A percentile compares a stretch with the other conserved stretches of the same genome.
Conservation (phyloP, 2,113 vertebrate species). For the Mus musculus region DNA sequence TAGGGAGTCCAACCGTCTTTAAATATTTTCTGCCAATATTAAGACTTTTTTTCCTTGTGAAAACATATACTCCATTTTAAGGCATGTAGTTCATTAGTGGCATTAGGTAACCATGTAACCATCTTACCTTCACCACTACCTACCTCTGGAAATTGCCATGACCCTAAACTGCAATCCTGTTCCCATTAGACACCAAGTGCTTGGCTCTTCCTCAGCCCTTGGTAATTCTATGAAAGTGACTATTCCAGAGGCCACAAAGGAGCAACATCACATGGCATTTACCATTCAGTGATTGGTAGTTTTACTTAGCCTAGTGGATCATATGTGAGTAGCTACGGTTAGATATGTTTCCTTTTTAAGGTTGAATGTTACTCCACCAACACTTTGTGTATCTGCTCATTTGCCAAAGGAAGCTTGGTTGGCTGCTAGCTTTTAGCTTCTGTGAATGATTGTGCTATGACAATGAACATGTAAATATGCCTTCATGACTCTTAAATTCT, state of each 20-base stretch:
- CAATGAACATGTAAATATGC: neutral
- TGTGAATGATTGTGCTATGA: neutral
- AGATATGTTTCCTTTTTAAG: neutral
- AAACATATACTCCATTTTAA: neutral
- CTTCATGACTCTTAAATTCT: neutral
- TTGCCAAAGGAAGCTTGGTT: neutral
- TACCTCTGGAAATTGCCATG: neutral
- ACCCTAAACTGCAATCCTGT: neutral
- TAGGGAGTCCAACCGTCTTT: neutral
- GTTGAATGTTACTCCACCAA: neutral
- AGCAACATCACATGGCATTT: neutral
- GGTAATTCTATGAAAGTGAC: neutral
- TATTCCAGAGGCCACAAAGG: fast-evolving
- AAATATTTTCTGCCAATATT: neutral
- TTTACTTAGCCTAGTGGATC: neutral
- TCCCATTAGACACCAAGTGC: neutral
- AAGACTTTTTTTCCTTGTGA: neutral
- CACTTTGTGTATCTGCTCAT: neutral
- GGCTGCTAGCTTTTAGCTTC: neutral
- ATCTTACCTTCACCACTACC: too few species aligned
- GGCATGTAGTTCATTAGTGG: neutral
- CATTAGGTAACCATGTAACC: neutral
- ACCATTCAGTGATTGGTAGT: neutral
- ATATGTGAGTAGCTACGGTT: too few species aligned
- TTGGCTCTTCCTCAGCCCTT: neutral